These are phyloP conservation scores for Nasonia longicornis DNA, from an alignment of 1,140 invertebrate species.

Conservation along the genomic window DNA sequence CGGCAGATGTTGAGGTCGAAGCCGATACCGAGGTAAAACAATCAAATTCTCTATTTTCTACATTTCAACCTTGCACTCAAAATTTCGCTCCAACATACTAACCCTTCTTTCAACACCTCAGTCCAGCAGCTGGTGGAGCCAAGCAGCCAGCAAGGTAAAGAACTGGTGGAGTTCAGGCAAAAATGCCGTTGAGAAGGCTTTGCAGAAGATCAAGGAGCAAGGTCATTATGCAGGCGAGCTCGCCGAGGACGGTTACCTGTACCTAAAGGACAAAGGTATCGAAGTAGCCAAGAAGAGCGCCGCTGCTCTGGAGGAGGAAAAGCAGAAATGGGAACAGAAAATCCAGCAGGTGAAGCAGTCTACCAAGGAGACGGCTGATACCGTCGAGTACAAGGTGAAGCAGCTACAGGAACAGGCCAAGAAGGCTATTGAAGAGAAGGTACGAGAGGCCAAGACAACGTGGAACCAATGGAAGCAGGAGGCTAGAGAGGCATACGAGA, in stretches of 20 bases:
- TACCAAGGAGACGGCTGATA: neutral
- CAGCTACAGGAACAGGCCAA: conserved; percentile 6
- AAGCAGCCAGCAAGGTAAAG: too few species aligned
- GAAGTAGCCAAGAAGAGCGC: neutral
- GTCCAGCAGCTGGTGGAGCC: too few species aligned
- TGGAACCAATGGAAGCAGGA: neutral
- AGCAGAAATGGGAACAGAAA: neutral
- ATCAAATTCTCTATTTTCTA: too few species aligned
- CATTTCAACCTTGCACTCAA: too few species aligned
- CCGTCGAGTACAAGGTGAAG: neutral
- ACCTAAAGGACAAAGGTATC: neutral
- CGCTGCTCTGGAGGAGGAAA: neutral
- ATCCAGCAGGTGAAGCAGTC: neutral
- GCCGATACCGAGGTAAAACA: too few species aligned
- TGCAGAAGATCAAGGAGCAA: neutral
- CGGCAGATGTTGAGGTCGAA: too few species aligned
- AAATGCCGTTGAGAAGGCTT: neutral
- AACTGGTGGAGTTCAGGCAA: neutral
- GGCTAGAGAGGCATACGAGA: neutral
- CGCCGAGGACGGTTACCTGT: neutral
- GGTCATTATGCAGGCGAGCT: neutral
- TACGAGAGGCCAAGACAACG: neutral
- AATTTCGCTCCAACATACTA: too few species aligned
- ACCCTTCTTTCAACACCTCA: too few species aligned
- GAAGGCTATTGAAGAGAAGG: neutral